These are phyloP conservation scores for Pandemis corylana DNA, from an alignment of 2,888 invertebrate species.

Conservation along the genomic window DNA sequence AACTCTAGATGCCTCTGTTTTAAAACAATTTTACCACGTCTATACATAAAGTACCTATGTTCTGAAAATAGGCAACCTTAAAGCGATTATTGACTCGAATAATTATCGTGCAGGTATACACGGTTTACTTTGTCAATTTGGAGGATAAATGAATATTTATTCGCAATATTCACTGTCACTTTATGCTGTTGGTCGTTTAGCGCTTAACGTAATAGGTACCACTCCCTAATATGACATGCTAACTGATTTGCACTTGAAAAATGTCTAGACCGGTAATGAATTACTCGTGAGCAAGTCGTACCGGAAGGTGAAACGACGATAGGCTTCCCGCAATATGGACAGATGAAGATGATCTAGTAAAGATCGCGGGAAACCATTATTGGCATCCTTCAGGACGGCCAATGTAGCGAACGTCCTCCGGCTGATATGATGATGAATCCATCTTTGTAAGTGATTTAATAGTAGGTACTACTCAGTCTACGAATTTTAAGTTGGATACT, in stretches of 20 bases:
- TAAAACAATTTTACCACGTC: neutral
- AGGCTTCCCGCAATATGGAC: too few species aligned
- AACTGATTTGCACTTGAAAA: constrained; percentile 29
- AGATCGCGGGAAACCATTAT: too few species aligned
- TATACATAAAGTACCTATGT: neutral
- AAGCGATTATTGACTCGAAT: constrained; percentile 56
- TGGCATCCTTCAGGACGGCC: too few species aligned
- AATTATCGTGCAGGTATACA: constrained; percentile 55
- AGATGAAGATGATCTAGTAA: too few species aligned
- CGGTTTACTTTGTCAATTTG: constrained; percentile 53
- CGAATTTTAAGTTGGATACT: too few species aligned
- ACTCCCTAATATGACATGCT: constrained; percentile 21
- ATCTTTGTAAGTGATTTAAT: too few species aligned
- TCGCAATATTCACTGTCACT: constrained; percentile 42
- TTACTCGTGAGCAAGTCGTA: too few species aligned
- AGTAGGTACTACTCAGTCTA: too few species aligned
- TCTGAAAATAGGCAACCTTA: constrained; percentile 52
- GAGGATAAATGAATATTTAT: constrained; percentile 56
- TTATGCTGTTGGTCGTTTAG: constrained; percentile 52
- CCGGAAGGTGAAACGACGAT: too few species aligned
- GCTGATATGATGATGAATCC: too few species aligned
- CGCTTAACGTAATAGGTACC: constrained; percentile 56
- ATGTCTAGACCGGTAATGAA: neutral
- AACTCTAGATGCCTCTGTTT: neutral
- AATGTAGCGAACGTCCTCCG: too few species aligned